Percentiles rank a stretch among this genome's conserved stretches.
These are phyloP conservation scores for Orthonevra nobilis DNA, from an alignment of 2,888 invertebrate genomes.

Conservation along the genomic window DNA sequence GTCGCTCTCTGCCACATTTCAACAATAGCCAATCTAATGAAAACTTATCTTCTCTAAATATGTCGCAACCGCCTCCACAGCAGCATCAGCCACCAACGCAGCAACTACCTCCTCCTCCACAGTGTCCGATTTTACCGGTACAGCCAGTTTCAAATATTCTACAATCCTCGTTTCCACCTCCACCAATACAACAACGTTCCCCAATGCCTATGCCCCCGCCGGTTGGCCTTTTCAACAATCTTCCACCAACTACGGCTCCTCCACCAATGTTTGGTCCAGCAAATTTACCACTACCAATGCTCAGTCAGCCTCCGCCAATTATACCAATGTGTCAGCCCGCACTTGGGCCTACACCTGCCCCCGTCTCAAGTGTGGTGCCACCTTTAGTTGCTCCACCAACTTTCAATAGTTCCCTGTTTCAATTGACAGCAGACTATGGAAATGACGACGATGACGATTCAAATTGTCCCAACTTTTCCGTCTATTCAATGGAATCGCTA, in stretches of 20 bases:
- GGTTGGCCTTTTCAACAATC: too few relatives aligned
- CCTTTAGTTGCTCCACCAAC: slow-evolving; percentile 74
- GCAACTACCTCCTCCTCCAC: too few relatives aligned
- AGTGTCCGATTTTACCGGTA: neutral
- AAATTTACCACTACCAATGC: too few relatives aligned
- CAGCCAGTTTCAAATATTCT: slow-evolving; percentile 10
- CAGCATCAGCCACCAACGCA: slow-evolving; percentile 60
- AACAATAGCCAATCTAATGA: slow-evolving; percentile 60
- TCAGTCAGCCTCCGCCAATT: slow-evolving; percentile 72
- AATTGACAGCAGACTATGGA: slow-evolving; percentile 77
- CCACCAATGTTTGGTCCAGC: too few relatives aligned
- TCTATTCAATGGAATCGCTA: slow-evolving; percentile 91
- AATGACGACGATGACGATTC: slow-evolving; percentile 83
- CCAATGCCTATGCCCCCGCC: slow-evolving; percentile 32
- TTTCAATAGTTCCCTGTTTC: slow-evolving; percentile 77
- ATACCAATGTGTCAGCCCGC: slow-evolving; percentile 63
- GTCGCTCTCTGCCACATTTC: slow-evolving; percentile 71
- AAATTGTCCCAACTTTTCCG: slow-evolving; percentile 91
- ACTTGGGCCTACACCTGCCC: neutral
- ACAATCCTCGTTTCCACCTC: slow-evolving; percentile 32
- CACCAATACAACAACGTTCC: slow-evolving; percentile 16
- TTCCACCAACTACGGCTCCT: slow-evolving; percentile 41
- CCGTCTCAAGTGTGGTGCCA: too few relatives aligned
- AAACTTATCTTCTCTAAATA: slow-evolving; percentile 22
- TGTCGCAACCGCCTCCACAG: slow-evolving; percentile 31